Base-by-base conservation (phyloP, 2,888 invertebrate species). In the Drosophila acutilabella region DNA sequence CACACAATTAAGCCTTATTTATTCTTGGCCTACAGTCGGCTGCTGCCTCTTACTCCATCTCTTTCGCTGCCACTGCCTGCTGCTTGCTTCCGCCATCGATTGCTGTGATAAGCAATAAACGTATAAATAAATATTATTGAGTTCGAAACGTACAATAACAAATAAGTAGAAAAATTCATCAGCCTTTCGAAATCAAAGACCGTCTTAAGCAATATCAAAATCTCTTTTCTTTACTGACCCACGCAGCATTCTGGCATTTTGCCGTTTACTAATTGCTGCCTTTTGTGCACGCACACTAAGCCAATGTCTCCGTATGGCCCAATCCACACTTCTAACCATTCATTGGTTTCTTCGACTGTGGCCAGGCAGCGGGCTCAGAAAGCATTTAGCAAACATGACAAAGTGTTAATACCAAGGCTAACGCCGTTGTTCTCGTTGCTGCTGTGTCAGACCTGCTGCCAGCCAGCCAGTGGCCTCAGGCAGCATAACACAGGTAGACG, bases 41-140 rank as follows among this genome's bases (percentile, higher is more conserved):
- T 47, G 53, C 33, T 61, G 45, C 38, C 5, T 30, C 30, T 8
- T 30, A 30, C 8, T 7, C 30, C 8, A 8, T 2, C 8, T 30
- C n/a, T 44, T 57, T 26, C 20, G 26, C 38, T 42, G 53, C 23
- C 8, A 14, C 52, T 26, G 7, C 30, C 45, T 51, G 50, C 33
- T 57, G 45, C 38, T 4, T n/a, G 4, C 13, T 14, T 33, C 23
- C 47, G 42, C 73, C 56, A 89, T 88, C 84, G 90, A 88, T 85
- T 89, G 88, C 88, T 89, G 77, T 78, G 87, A 77, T 70, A 81
- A 89, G 89, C 87, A 88, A 89, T 89, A 88, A 85, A 89, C 71
- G 80, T 86, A 86, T 88, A 88, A 78, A 88, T 89, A 84, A 89
- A 89, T 88, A 75, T 88, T 84, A 88, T 81, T 77, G 87, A 80